phyloP scores from a whole-genome alignment of 2,888 invertebrate genomes.

The Cerastoderma edule region DNA sequence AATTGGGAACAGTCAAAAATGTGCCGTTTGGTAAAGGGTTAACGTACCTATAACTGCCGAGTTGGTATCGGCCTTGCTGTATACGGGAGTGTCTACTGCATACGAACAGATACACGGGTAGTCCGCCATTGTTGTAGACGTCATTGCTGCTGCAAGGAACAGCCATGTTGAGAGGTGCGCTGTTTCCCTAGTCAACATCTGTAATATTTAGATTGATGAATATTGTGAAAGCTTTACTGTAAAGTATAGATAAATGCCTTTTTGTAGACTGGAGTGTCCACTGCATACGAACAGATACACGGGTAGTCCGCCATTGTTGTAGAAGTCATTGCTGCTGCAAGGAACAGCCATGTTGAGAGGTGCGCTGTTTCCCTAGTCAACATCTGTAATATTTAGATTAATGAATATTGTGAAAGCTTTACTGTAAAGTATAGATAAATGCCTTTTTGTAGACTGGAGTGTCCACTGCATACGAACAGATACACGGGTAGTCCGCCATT shows the following conservation, averaged over 20 bases:
- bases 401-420: too few species aligned
- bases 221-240: too few species aligned
- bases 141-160: background rate
- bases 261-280: background rate
- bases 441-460: background rate
- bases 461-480: conserved; percentile 8
- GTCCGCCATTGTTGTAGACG: background rate
- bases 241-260: too few species aligned
- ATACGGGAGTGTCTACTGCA: background rate
- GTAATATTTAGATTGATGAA: too few species aligned
- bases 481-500: conserved; percentile 8
- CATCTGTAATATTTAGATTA: too few species aligned
- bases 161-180: too few species aligned
- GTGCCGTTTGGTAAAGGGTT: too few species aligned
- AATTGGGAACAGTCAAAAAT: background rate
- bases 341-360: too few species aligned
- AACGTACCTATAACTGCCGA: conserved; percentile 4
- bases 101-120: conserved; percentile 8
- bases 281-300: conserved; percentile 5
- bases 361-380: too few species aligned
- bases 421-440: too few species aligned
- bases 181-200: too few species aligned
- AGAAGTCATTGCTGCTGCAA: background rate
- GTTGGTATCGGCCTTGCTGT: background rate
- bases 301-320: background rate